These are phyloP conservation scores for Diogma glabrata DNA, from an alignment of 2,888 invertebrate species.

Conservation along the genomic window DNA sequence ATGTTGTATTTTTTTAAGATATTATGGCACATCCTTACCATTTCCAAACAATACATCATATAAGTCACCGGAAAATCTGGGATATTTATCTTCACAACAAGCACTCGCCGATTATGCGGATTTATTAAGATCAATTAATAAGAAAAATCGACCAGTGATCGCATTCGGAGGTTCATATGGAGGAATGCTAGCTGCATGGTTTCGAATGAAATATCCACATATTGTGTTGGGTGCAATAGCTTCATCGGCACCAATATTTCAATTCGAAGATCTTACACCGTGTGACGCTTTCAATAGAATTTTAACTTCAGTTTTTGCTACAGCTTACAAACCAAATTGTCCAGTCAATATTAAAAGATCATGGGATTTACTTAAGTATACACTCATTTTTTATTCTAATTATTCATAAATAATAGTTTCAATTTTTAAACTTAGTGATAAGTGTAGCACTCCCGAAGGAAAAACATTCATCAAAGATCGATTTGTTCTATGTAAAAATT, in stretches of 20 bases:
- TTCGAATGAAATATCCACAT: constrained; percentile 92
- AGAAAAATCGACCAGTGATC: constrained; percentile 59
- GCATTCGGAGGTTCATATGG: constrained; percentile 87
- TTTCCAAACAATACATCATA: constrained; percentile 71
- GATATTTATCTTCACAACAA: constrained; percentile 80
- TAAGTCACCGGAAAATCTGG: constrained; percentile 51
- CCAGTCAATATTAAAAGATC: constrained; percentile 58
- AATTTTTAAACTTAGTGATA: constrained; percentile 33
- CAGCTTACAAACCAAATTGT: constrained; percentile 42
- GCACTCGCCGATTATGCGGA: constrained; percentile 88
- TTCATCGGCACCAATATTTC: constrained; percentile 83
- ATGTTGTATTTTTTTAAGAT: constrained; percentile 29
- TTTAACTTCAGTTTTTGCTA: constrained; percentile 62
- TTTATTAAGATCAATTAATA: constrained; percentile 45
- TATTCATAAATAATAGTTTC: constrained; percentile 6
- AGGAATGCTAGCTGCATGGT: constrained; percentile 94
- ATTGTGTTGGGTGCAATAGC: constrained; percentile 80
- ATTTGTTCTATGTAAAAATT: constrained; percentile 65
- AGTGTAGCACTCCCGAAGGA: constrained; percentile 48
- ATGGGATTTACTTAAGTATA: constrained; percentile 64
- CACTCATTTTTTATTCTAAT: constrained; percentile 4
- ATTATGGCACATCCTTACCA: constrained; percentile 84
- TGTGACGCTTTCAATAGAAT: constrained; percentile 69
- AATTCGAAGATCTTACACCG: constrained; percentile 60
- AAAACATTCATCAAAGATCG: constrained; percentile 52